A percentile compares a stretch with the other conserved stretches of the same genome.
phyloP scores from a whole-genome alignment of 1,140 invertebrate genomes.

The Lepeophtheirus salmonis region DNA sequence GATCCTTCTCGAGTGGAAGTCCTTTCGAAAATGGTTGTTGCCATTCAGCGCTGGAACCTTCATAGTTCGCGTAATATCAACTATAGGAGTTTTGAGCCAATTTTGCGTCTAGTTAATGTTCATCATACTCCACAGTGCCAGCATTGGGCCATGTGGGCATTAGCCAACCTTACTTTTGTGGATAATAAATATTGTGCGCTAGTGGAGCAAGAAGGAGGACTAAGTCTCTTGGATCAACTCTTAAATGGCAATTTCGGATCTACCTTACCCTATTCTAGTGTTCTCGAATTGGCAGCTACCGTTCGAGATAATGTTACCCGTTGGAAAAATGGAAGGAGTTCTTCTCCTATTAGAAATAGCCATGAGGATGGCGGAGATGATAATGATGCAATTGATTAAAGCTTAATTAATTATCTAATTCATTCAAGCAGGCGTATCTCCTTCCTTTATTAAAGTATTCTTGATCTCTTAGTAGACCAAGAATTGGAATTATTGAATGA shows the following conservation, averaged over 20 bases:
- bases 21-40: conserved; percentile 48
- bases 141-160: conserved; percentile 91
- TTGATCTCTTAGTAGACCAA: too few relatives aligned
- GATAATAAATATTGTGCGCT: conserved; percentile 85
- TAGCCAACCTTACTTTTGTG: conserved; percentile 82
- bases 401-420: too few relatives aligned
- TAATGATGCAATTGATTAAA: too few relatives aligned
- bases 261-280: conserved; percentile 15
- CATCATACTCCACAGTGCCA: conserved; percentile 73
- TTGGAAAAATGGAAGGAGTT: conserved; percentile 15
- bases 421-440: too few relatives aligned
- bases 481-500: too few relatives aligned
- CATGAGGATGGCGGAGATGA: neutral
- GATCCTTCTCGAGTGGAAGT: conserved; percentile 49
- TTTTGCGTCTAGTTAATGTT: conserved; percentile 54
- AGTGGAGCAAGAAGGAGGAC: conserved; percentile 62
- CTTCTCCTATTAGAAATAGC: neutral
- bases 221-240: conserved; percentile 47
- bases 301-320: conserved; percentile 3
- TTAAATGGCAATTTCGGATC: conserved; percentile 26
- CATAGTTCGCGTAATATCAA: conserved; percentile 78
- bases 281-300: conserved; percentile 18
- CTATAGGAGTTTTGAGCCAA: conserved; percentile 69
- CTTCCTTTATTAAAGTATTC: too few relatives aligned
- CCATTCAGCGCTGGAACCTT: conserved; percentile 72